phyloP scores from a whole-genome alignment of 2,888 invertebrate genomes.

The Diarsia mendica region DNA sequence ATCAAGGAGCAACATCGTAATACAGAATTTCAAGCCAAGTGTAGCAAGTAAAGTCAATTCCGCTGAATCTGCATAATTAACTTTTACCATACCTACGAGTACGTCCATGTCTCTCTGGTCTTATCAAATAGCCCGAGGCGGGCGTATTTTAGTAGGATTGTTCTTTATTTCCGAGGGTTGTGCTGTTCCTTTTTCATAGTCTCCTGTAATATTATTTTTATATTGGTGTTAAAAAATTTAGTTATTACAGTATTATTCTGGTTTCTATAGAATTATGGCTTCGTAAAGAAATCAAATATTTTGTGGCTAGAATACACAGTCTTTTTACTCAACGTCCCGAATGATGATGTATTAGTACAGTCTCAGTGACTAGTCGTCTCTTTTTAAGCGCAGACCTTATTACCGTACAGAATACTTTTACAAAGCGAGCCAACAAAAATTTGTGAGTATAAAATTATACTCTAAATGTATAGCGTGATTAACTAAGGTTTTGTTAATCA shows the following conservation, averaged over 20 bases:
- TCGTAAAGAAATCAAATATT: neutral
- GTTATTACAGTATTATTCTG: neutral
- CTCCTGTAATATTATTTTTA: neutral
- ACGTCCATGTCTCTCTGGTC: constrained; percentile 9
- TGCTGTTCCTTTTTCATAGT: constrained; percentile 5
- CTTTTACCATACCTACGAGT: constrained; percentile 11
- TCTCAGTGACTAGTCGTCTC: too few species aligned
- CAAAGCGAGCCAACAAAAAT: too few species aligned
- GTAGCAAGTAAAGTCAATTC: neutral
- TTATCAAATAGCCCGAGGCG: constrained; percentile 36
- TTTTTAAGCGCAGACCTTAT: too few species aligned
- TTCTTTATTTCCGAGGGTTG: constrained; percentile 27
- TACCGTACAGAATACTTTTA: too few species aligned
- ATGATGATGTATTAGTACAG: neutral
- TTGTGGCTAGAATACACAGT: neutral
- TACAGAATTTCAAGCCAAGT: neutral
- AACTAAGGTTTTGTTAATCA: neutral
- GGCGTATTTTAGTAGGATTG: constrained; percentile 18
- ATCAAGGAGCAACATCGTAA: neutral
- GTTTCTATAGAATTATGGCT: neutral
- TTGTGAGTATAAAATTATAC: too few species aligned
- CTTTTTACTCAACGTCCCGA: neutral
- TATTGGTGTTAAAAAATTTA: neutral
- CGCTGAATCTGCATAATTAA: neutral
- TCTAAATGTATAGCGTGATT: too few species aligned